Conservation (phyloP, 2,113 vertebrate species). For the Vulpes ferrilata region DNA sequence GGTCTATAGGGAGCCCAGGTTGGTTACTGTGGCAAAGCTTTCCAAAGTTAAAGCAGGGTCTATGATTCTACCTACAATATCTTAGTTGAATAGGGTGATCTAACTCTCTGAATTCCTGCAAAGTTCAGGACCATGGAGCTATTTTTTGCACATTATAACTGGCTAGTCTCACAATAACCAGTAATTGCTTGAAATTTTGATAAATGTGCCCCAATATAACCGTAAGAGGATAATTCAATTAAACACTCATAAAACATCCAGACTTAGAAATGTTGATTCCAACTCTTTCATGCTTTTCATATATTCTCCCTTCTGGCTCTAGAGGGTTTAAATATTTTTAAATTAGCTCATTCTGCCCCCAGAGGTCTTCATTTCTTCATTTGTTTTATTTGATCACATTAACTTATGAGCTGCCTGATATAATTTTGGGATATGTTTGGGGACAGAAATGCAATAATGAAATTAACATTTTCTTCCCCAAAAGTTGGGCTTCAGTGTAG, state of each 20-base stretch:
- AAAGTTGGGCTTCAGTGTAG: slow-evolving; percentile 41
- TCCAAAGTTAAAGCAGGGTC: neutral
- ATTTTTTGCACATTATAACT: slow-evolving; percentile 21
- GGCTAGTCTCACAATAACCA: slow-evolving; percentile 55
- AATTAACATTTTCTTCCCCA: slow-evolving; percentile 63
- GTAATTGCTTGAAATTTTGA: slow-evolving; percentile 78
- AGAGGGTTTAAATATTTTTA: slow-evolving; percentile 80
- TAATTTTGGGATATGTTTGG: slow-evolving; percentile 70
- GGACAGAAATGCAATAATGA: slow-evolving; percentile 72
- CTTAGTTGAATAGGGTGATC: neutral
- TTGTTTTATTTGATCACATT: slow-evolving; percentile 83
- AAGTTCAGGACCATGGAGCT: slow-evolving; percentile 41
- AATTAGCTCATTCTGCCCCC: slow-evolving; percentile 73
- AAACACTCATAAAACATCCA: slow-evolving; percentile 77
- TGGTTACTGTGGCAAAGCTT: neutral
- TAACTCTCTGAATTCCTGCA: neutral
- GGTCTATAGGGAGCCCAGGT: neutral
- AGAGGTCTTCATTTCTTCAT: slow-evolving; percentile 77
- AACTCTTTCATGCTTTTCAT: slow-evolving; percentile 67
- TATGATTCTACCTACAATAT: neutral
- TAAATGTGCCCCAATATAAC: slow-evolving; percentile 71
- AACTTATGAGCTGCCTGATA: slow-evolving; percentile 74
- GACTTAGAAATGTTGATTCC: slow-evolving; percentile 64
- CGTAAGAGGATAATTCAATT: slow-evolving; percentile 76
- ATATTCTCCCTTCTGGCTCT: slow-evolving; percentile 77